A percentile compares a stretch with the other conserved stretches of the same genome.
These are phyloP conservation scores for Piezodorus guildinii DNA, from an alignment of 1,140 invertebrate species.

Conservation along the genomic window DNA sequence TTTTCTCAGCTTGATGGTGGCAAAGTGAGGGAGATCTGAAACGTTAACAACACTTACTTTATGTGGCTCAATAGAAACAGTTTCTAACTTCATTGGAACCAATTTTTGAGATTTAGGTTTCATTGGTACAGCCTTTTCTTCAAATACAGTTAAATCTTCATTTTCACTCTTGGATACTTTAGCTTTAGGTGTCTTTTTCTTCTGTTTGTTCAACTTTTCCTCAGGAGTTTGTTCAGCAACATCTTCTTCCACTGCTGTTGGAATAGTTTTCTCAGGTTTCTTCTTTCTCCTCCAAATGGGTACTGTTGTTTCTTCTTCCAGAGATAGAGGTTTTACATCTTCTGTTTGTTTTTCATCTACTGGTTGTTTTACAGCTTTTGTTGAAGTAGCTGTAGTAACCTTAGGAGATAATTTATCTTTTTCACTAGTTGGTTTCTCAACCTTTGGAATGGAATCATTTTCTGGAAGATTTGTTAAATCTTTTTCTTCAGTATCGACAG, in stretches of 20 bases:
- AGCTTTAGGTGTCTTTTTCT: conserved; percentile 1
- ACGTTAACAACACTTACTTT: conserved; percentile 36
- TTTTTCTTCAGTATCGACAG: too few relatives aligned
- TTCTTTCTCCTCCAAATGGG: neutral
- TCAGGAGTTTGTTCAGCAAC: neutral
- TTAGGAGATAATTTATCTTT: too few relatives aligned
- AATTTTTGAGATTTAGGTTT: neutral
- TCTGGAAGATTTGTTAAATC: too few relatives aligned
- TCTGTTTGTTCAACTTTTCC: conserved; percentile 4
- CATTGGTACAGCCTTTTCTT: neutral
- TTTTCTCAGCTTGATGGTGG: conserved; percentile 28
- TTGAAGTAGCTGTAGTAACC: conserved; percentile 19
- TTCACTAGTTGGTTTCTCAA: too few relatives aligned
- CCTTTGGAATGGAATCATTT: too few relatives aligned
- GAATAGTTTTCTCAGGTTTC: too few relatives aligned
- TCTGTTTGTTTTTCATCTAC: conserved; percentile 20
- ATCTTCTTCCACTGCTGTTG: too few relatives aligned
- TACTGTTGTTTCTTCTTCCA: conserved; percentile 6
- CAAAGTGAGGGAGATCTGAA: conserved; percentile 44
- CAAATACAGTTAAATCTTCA: conserved; percentile 27
- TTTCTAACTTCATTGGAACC: conserved; percentile 29
- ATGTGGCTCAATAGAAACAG: conserved; percentile 36
- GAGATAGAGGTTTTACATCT: conserved; percentile 12
- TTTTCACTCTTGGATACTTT: conserved; percentile 21
- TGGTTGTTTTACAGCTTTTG: conserved; percentile 19